Base-by-base conservation (phyloP, 2,113 vertebrate genomes). In the Bubo bubo region DNA sequence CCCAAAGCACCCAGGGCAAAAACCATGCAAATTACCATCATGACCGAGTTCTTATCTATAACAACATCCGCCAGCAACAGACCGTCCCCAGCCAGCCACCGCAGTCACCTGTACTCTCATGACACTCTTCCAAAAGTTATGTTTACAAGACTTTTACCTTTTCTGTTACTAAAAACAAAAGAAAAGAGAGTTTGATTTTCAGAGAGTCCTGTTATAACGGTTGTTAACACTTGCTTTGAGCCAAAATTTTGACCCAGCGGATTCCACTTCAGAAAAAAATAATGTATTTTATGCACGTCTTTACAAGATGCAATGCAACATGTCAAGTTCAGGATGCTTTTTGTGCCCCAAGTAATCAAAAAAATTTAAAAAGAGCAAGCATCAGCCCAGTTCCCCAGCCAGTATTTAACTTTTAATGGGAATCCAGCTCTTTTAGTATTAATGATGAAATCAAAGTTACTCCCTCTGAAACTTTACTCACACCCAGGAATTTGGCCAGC, bases 21-120 rank as follows among this genome's bases (percentile, higher is more conserved):
- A 95, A 4, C 34, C 53, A 92, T 35, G 72, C 50, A 94, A 95
- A 95, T 93, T 30, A 37, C 41, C 55, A 53, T 12, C 41, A n/a
- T 13, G 12, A 72, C 0, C 3, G 5, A 79, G 55, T 75, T 55
- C 39, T 80, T 64, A 26, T 35, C 90, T 59, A 0, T 35, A 88
- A 32, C 83, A 70, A 27, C 68, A 93, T 21, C 66, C 50, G 75
- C 63, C 84, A 72, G 80, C 64, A 28, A 47, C 24, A 56, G 66
- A 30, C 13, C 2, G 2, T 47, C 43, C 76, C 89, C 88, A 71
- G 60, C 8, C 82, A 49, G 28, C 59, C 19, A 12, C 56, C 20
- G 7, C 62, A 45, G 27, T 10, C 62, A 32, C 2, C 50, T 0
- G 0, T 1, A 6, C 28, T 15, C 50, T 0, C 0, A 14, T 4